These are phyloP conservation scores for Sitta europaea DNA, from an alignment of 2,113 vertebrate species.

Conservation along the genomic window DNA sequence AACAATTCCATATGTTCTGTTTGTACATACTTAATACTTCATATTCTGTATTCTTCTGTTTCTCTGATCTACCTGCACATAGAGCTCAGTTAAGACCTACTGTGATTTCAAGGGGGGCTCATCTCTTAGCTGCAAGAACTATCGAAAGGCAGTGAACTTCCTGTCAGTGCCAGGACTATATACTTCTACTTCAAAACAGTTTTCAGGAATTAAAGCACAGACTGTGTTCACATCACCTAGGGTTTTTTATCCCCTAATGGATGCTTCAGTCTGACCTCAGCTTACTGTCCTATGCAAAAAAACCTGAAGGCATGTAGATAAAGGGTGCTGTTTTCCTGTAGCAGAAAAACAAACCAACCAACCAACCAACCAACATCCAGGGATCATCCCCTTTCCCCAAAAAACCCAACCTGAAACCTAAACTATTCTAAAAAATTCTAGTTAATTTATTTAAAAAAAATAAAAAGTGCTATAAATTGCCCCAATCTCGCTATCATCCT, in stretches of 20 bases:
- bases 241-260: neutral
- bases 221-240: neutral
- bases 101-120: neutral
- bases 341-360: neutral
- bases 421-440: neutral
- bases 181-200: neutral
- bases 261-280: neutral
- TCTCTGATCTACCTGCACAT: neutral
- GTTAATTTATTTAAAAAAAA: neutral
- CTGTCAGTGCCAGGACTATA: neutral
- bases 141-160: neutral
- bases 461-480: conserved; percentile 5
- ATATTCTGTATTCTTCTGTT: neutral
- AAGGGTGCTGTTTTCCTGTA: neutral
- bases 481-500: neutral
- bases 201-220: neutral
- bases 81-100: neutral
- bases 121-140: neutral
- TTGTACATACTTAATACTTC: neutral
- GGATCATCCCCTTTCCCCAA: neutral
- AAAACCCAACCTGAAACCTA: neutral
- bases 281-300: neutral
- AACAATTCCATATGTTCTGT: neutral
- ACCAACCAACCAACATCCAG: neutral
- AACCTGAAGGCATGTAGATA: neutral